A percentile compares a stretch with the other conserved stretches of the same genome.
phyloP scores from a whole-genome alignment of 2,113 vertebrate species.

The Notarius lentiginosus region DNA sequence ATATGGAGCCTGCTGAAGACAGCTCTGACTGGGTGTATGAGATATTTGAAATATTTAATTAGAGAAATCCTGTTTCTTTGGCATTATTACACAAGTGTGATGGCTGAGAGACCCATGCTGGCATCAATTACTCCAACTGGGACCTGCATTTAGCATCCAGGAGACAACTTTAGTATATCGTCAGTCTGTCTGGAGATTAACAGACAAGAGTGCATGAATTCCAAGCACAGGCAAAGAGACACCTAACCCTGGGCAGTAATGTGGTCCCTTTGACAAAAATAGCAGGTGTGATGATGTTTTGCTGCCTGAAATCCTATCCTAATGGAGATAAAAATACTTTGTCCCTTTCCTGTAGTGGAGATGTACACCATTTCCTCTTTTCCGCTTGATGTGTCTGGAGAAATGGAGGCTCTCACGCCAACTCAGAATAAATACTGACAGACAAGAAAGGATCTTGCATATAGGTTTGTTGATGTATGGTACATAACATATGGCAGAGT shows the following conservation, averaged over 20 bases:
- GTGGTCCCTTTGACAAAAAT: slow-evolving; percentile 65
- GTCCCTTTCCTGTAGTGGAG: slow-evolving; percentile 58
- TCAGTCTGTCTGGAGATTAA: slow-evolving; percentile 27
- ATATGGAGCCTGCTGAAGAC: not conserved
- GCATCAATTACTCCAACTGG: not conserved
- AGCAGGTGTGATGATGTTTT: slow-evolving; percentile 66
- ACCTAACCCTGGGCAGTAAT: slow-evolving; percentile 65
- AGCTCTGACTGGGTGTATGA: not conserved
- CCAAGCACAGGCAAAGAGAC: slow-evolving; percentile 32
- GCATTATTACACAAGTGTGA: not conserved
- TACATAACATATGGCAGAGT: not conserved
- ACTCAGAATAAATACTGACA: not conserved
- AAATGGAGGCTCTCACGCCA: not conserved
- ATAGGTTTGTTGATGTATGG: not conserved
- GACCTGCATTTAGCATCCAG: slow-evolving; percentile 26
- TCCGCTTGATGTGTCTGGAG: slow-evolving; percentile 5
- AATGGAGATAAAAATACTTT: slow-evolving; percentile 65
- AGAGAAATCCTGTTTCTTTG: not conserved
- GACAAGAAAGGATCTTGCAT: not conserved
- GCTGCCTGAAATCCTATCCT: slow-evolving; percentile 78
- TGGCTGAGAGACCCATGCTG: not conserved
- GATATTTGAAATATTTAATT: not conserved
- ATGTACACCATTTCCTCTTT: slow-evolving; percentile 30
- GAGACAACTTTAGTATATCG: slow-evolving; percentile 13
- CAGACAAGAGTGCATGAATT: slow-evolving; percentile 24